Evolutionary conservation across 2,888 invertebrate genomes (phyloP).

Genomic region (Hedya salicella): DNA sequence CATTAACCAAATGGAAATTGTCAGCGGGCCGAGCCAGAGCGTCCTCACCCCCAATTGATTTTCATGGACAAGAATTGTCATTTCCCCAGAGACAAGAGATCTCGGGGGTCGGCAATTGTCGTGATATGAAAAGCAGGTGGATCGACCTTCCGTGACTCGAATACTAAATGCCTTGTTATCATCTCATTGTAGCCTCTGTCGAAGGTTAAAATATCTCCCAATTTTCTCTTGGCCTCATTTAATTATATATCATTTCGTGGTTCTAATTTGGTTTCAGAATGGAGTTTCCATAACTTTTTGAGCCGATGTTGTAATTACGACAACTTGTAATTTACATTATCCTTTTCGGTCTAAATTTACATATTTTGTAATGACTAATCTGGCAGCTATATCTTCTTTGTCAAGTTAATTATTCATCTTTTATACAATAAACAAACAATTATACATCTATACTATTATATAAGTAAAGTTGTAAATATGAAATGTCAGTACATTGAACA

Average conservation of each 20-base stretch:
- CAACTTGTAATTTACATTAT: conserved; percentile 14
- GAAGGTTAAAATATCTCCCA: conserved; percentile 71
- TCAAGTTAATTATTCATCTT: neutral
- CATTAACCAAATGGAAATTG: conserved; percentile 79
- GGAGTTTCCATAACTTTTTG: conserved; percentile 16
- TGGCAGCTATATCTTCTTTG: neutral
- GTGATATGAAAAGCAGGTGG: conserved; percentile 84
- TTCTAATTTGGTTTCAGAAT: conserved; percentile 60
- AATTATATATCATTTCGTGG: conserved; percentile 61
- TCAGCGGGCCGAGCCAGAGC: conserved; percentile 60
- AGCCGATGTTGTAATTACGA: conserved; percentile 11
- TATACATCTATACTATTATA: too few relatives aligned
- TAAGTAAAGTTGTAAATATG: too few relatives aligned
- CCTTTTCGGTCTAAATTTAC: conserved; percentile 6
- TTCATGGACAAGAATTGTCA: conserved; percentile 80
- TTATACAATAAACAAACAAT: too few relatives aligned
- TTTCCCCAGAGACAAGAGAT: conserved; percentile 71
- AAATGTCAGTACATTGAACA: too few relatives aligned
- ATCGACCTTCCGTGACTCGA: conserved; percentile 74
- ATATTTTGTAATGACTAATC: neutral
- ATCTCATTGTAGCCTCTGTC: conserved; percentile 71
- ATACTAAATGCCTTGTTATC: conserved; percentile 80
- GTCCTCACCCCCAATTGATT: conserved; percentile 78
- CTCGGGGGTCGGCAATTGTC: conserved; percentile 79
- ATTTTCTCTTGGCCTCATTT: conserved; percentile 66